Conservation (phyloP, 2,888 invertebrate genomes). For the Automeris io region DNA sequence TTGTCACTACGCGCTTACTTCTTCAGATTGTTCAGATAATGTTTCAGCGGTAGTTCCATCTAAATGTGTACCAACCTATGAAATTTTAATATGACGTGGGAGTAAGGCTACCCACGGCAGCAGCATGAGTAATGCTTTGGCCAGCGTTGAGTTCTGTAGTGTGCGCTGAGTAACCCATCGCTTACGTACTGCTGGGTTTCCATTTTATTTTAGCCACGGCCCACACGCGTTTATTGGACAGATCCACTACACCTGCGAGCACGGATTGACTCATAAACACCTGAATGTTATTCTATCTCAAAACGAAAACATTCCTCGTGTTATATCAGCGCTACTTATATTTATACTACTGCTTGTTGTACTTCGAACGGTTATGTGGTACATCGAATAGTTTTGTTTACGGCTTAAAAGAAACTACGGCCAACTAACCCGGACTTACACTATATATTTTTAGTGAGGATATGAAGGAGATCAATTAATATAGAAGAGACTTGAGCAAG, state of each 20-base stretch:
- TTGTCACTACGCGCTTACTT: slow-evolving; percentile 1
- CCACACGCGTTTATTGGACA: slow-evolving; percentile 51
- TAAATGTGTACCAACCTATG: slow-evolving; percentile 54
- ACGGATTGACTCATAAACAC: slow-evolving; percentile 55
- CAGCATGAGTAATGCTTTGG: slow-evolving; percentile 58
- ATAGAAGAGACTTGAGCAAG: no score
- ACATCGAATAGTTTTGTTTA: no score
- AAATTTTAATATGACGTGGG: slow-evolving; percentile 72
- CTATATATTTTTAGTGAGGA: no score
- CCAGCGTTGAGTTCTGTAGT: slow-evolving; percentile 40
- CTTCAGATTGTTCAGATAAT: slow-evolving; percentile 21
- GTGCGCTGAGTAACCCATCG: slow-evolving; percentile 57
- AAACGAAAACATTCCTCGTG: slow-evolving; percentile 34
- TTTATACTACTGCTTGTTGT: slow-evolving; percentile 14
- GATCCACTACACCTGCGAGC: slow-evolving; percentile 65
- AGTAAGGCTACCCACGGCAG: slow-evolving; percentile 51
- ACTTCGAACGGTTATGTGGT: background rate
- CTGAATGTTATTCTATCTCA: slow-evolving; percentile 61
- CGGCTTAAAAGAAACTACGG: no score
- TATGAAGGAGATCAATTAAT: no score
- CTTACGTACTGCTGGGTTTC: slow-evolving; percentile 37
- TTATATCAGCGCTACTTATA: slow-evolving; percentile 18
- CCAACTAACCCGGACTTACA: no score
- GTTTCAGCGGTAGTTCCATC: slow-evolving; percentile 33
- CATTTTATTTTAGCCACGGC: slow-evolving; percentile 66